These are phyloP conservation scores for Sarcophaga peregrina DNA, from an alignment of 1,140 invertebrate genomes.

Conservation along the genomic window DNA sequence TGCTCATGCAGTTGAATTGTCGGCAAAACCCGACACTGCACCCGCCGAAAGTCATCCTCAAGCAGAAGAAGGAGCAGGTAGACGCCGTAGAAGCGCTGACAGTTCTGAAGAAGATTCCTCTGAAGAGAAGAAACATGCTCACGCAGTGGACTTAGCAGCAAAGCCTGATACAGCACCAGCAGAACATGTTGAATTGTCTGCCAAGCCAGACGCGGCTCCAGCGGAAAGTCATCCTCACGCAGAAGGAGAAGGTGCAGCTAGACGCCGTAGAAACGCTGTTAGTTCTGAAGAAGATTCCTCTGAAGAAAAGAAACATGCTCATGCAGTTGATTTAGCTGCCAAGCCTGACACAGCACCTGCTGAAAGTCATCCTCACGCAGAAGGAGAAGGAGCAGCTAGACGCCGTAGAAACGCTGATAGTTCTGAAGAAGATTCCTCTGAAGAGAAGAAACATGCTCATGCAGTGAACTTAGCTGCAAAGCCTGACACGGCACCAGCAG, in stretches of 20 bases:
- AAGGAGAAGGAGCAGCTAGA: background rate
- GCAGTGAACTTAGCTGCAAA: background rate
- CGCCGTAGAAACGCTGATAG: background rate
- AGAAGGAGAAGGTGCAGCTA: background rate
- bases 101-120: background rate
- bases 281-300: background rate
- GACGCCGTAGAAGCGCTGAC: no score
- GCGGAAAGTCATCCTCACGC: background rate
- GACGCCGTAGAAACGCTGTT: background rate
- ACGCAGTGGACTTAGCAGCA: no score
- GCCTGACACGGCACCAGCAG: background rate
- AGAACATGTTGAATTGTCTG: no score
- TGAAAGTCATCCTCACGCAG: background rate
- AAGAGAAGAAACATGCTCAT: no score
- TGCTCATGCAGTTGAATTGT: no score
- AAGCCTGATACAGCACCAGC: no score
- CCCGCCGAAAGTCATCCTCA: background rate
- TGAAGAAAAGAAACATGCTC: background rate
- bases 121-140: background rate
- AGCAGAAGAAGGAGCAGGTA: background rate
- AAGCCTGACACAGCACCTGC: no score
- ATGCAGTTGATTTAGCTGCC: no score
- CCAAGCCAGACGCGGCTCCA: background rate
- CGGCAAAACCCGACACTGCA: background rate
- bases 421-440: no score